Evolutionary conservation across 2,113 vertebrate genomes (phyloP), one percentile per base, ranked within the genome.

Genomic region (Aspiorhynchus laticeps): DNA sequence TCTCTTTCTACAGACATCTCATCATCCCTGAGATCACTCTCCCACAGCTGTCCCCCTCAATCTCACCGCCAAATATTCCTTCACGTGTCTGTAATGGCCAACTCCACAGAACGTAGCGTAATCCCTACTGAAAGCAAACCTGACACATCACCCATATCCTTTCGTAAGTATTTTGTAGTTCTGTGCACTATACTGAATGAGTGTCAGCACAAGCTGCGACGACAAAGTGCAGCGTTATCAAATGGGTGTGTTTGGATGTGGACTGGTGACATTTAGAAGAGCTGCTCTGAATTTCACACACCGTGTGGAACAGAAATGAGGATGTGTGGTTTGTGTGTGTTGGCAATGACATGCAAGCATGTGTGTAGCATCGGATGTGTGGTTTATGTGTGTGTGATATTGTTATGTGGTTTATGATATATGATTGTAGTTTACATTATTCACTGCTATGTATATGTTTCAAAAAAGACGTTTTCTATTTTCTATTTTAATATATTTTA

Each of bases 31-130:
- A 80, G 85, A 85, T 84, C 80, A 75, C 84, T 59, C 81, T 69
- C 84, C 86, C 81, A 85, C 90, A 90, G 84, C 91, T 90, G 90
- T 87, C 83, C 85, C 59, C 51, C 77, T 89, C 88, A 88, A 87
- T 90, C 90, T 61, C 33, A 63, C 74, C 41, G 56, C 59, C 36
- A 21, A 85, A 87, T 53, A 17, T 77, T 74, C 61, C 75, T 85
- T 56, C 79, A 38, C 65, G 63, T 82, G 48, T 74, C 33, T 12
- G 36, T 83, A 61, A 88, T 85, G 91, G 78, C 84, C 36, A 84
- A 83, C 86, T 80, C 85, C 24, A 74, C 43, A 41, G 76, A 48
- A 81, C 82, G 59, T 73, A 87, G 51, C 33, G 0, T 14, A 48
- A 88, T 46, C 61, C 17, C 33, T 38, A 5, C 69, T 19, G 69